Evolutionary conservation across 2,113 vertebrate genomes (phyloP), one percentile per base, ranked within the genome.

Genomic region (Clarias magur): DNA sequence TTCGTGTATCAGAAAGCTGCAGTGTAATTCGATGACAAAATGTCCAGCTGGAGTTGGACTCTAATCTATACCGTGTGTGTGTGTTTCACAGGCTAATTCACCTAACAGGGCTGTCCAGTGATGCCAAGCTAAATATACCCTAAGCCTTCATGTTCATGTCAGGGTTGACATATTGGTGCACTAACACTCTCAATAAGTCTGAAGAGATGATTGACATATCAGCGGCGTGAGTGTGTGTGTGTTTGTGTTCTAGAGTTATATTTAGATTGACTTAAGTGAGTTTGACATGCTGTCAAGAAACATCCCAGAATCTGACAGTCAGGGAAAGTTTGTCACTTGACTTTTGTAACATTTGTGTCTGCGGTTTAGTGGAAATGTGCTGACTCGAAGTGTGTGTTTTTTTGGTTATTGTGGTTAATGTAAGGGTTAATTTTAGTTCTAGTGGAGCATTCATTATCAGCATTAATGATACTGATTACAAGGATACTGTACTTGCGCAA

Each of bases 201-300:
- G 42, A 79, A 85, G 38, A 56, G 48, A 5, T 68, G 76, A 80
- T 80, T 80, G 85, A 70, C 53, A 70, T 34, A 57, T 53, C 72
- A 85, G 72, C 17, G 42, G 30, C n/a, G 30, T 80, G 56, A 30
- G 13, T 57, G 83, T 59, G 54, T 79, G 48, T 56, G 23, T 78
- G 25, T 53, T 23, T 53, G 11, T 48, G 10, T 67, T 72, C 21
- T 72, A 30, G 8, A 19, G 53, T 83, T 56, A 63, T 17, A 76
- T 76, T 68, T 60, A 80, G 62, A 23, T 67, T 65, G 25, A 48
- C 13, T 12, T 54, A 42, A 63, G 57, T 57, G 27, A 67, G 23
- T 21, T 70, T 81, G 78, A 27, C 76, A 60, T 48, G 12, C 53
- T 81, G 54, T n/a, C 17, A 72, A 53, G 27, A 80, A 67, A 34